phyloP scores from a whole-genome alignment of 2,113 vertebrate species.

The Phycodurus eques region DNA sequence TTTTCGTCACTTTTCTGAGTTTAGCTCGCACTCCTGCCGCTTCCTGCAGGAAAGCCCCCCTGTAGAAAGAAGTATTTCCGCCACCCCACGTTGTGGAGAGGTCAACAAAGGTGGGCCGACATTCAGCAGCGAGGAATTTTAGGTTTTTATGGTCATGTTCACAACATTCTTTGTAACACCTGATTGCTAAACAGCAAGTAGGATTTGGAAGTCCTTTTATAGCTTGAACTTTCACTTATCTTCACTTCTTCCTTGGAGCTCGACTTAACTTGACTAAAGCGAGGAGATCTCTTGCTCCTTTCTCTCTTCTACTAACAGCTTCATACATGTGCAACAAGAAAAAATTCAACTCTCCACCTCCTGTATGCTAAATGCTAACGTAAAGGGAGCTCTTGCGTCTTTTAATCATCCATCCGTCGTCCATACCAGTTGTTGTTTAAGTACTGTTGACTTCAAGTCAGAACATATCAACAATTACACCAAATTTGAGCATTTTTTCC shows the following conservation, averaged over 20 bases:
- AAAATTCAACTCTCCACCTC: too few relatives aligned
- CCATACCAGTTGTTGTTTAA: too few relatives aligned
- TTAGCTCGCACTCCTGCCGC: conserved; percentile 66
- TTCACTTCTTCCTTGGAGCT: too few relatives aligned
- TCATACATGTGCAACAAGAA: too few relatives aligned
- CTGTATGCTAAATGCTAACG: too few relatives aligned
- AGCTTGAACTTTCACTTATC: conserved; percentile 26
- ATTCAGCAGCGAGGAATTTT: conserved; percentile 27
- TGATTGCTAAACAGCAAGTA: conserved; percentile 42
- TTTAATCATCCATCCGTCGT: too few relatives aligned
- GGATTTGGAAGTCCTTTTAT: conserved; percentile 12
- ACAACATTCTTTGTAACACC: conserved; percentile 57
- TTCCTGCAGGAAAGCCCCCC: conserved; percentile 68
- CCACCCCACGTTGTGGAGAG: conserved; percentile 18
- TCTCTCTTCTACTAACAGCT: too few relatives aligned
- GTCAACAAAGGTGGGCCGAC: conserved; percentile 49
- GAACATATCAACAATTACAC: too few relatives aligned
- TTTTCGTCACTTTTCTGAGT: conserved; percentile 73
- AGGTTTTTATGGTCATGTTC: conserved; percentile 27
- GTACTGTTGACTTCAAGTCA: too few relatives aligned
- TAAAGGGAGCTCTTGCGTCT: too few relatives aligned
- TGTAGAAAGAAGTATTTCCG: conserved; percentile 69
- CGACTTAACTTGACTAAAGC: not conserved
- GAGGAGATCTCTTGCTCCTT: too few relatives aligned
- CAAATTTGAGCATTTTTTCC: too few relatives aligned